phyloP scores from a whole-genome alignment of 2,797 vertebrate species.

The Calcarius lapponicus region DNA sequence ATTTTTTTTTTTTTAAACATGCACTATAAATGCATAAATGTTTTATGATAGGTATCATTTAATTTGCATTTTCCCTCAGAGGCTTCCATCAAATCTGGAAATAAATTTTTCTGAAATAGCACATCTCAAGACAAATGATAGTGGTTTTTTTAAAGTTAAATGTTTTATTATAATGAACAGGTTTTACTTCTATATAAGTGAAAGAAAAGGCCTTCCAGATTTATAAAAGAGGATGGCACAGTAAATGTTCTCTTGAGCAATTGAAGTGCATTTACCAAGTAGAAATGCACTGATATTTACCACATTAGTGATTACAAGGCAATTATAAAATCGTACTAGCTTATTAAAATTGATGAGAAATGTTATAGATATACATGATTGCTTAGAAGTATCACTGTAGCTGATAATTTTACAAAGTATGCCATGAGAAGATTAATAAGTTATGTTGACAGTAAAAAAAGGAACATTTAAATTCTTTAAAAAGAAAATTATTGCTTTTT shows the following conservation, averaged over 20 bases:
- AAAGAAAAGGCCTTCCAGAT: neutral
- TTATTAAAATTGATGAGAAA: slow-evolving; percentile 29
- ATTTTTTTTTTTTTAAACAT: neutral
- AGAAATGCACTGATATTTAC: slow-evolving; percentile 45
- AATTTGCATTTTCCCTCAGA: neutral
- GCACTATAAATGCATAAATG: neutral
- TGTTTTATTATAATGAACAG: neutral
- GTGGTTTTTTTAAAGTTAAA: neutral
- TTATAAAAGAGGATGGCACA: neutral
- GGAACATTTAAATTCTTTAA: neutral
- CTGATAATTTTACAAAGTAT: neutral
- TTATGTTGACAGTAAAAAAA: neutral
- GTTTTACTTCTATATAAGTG: neutral
- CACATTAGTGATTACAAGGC: slow-evolving; percentile 25
- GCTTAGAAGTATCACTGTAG: neutral
- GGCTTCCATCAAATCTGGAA: neutral
- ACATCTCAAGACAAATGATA: neutral
- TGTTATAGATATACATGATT: neutral
- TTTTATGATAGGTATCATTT: neutral
- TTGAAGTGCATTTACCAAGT: slow-evolving; percentile 25
- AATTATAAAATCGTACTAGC: slow-evolving; percentile 43
- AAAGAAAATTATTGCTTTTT: neutral
- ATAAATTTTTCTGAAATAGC: neutral
- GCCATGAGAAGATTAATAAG: neutral
- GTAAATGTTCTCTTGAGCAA: slow-evolving; percentile 23